Evolutionary conservation across 2,113 vertebrate species (phyloP), one percentile per base, ranked within the genome.

Genomic region (Pao palembangensis): DNA sequence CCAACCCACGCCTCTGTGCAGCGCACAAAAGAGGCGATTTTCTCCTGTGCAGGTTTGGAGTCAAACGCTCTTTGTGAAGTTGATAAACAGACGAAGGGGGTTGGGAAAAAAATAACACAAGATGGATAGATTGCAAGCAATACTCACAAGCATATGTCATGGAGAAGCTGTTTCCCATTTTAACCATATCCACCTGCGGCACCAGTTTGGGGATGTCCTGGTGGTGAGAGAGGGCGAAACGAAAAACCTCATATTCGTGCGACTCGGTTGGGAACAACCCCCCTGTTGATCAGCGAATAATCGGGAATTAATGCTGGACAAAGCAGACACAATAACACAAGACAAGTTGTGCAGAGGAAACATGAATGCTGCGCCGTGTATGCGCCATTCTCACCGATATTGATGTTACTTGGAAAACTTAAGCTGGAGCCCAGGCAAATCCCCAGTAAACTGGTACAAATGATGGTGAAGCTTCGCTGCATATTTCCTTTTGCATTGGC

Each of bases 401-500:
- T 96, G 91, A 98, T 98, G 85, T 95, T 96, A 94, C 95, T 98
- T 93, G 96, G 96, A 81, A 98, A 98, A 98, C 95, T 98, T 91
- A 94, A 93, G 90, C 93, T 97, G 80, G 94, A 94, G 91, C 92
- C 94, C 89, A 96, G 93, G 91, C 95, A 96, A 89, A 94, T 90
- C 91, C 95, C 95, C 94, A 98, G 94, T 89, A 98, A 94, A 91
- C 96, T 87, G 94, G 94, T 95, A 93, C 91, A 96, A 92, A 98
- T 94, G 92, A 98, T 92, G 92, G 92, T 91, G 93, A 98, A 89
- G 92, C 94, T 95, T 93, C 93, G 93, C 94, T 93, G 96, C 96
- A 98, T 98, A 96, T 96, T 98, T 95, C 94, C 92, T 92, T 94
- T 98, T 95, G 94, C 96, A 98, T 98, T 95, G 94, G 96, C 93